Percentiles rank a stretch among this genome's conserved stretches.
These are phyloP conservation scores for Sciurus niger DNA, from an alignment of 2,113 vertebrate species.

Conservation along the genomic window DNA sequence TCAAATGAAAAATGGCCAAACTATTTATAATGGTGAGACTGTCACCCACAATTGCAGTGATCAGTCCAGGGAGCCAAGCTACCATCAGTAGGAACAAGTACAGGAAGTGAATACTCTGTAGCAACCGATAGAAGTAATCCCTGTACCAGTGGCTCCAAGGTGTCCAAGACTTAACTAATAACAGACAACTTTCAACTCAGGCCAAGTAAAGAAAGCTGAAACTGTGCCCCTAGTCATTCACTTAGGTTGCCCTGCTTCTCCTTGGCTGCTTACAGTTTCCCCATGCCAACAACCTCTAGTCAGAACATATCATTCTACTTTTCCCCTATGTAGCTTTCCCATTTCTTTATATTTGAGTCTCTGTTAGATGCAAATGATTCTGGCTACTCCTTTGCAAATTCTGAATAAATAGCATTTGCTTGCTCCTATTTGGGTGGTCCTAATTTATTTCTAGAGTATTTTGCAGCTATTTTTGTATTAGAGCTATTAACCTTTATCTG, in stretches of 20 bases:
- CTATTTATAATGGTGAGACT: no score
- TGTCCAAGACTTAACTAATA: background rate
- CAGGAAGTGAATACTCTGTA: background rate
- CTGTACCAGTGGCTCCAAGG: background rate
- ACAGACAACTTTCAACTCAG: background rate
- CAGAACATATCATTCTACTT: background rate
- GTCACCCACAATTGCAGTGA: background rate
- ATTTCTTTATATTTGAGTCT: background rate
- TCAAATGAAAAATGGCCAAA: background rate
- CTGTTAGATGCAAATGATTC: background rate
- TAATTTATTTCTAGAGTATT: slow-evolving; percentile 23
- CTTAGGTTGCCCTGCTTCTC: background rate
- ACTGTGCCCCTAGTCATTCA: background rate
- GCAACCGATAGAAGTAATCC: background rate
- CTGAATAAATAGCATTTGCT: background rate
- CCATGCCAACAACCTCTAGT: no score
- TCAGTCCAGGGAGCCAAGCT: background rate
- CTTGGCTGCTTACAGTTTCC: background rate
- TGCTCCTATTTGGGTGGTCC: background rate
- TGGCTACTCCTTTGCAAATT: background rate
- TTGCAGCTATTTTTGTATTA: background rate
- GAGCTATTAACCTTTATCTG: background rate
- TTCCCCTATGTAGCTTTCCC: background rate
- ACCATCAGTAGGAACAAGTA: background rate
- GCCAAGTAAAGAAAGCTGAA: background rate